phyloP scores from a whole-genome alignment of 1,140 invertebrate species.

The Papilio polytes region DNA sequence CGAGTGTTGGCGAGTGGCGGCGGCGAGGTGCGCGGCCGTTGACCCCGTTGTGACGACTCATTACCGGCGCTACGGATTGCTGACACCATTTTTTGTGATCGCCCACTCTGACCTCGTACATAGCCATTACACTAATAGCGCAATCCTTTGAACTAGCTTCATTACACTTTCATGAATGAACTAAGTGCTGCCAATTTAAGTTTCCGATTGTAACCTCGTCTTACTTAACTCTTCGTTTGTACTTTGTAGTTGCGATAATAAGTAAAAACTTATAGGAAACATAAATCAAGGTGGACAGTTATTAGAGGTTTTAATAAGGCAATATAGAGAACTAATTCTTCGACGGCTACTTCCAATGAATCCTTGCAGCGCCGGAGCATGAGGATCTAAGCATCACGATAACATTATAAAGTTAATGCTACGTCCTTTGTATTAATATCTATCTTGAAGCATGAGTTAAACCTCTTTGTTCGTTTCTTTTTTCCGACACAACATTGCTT shows the following conservation, averaged over 20 bases:
- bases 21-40: not conserved
- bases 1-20: not conserved
- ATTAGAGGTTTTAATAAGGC: not conserved
- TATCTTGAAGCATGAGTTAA: not conserved
- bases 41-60: slow-evolving; percentile 28
- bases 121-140: slow-evolving; percentile 19
- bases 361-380: not conserved
- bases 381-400: not conserved
- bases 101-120: slow-evolving; percentile 15
- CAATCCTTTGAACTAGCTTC: not conserved
- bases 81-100: slow-evolving; percentile 23
- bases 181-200: not conserved
- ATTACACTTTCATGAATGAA: not conserved
- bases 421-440: not conserved
- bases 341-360: not conserved
- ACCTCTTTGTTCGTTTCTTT: not conserved
- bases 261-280: no score
- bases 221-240: not conserved
- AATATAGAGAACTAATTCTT: not conserved
- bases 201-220: not conserved
- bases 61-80: slow-evolving; percentile 31
- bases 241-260: no score
- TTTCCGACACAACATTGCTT: not conserved
- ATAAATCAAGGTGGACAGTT: no score
- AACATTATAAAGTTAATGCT: not conserved